Evolutionary conservation across 23 tunicate species (phyloP).

Genomic region (Pegea sp.): DNA sequence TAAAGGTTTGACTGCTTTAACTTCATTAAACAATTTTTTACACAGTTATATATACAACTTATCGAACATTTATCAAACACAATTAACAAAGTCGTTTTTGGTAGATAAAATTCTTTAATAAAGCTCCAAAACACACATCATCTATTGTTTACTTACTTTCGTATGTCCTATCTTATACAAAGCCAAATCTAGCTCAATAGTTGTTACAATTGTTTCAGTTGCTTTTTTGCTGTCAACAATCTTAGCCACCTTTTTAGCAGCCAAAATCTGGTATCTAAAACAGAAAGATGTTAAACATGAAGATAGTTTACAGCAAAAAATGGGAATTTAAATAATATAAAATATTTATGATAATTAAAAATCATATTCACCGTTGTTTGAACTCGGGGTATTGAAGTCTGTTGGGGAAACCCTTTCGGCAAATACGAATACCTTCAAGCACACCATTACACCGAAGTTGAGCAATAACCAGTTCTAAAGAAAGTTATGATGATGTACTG

Average conservation of each 20-base stretch:
- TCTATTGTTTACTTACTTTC: no score
- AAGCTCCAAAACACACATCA: no score
- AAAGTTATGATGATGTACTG: background rate
- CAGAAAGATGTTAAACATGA: background rate
- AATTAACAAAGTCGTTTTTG: no score
- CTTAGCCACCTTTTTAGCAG: conserved; percentile 77
- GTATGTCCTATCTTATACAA: conserved; percentile 91
- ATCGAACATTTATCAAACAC: no score
- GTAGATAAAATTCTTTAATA: no score
- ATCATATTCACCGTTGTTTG: conserved; percentile 45
- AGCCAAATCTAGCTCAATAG: conserved; percentile 76
- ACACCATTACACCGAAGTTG: conserved; percentile 99
- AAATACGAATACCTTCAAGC: conserved; percentile 99
- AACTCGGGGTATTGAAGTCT: conserved; percentile 90
- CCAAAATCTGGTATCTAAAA: conserved; percentile 77
- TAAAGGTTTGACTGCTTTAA: no score
- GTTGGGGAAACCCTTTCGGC: conserved; percentile 99
- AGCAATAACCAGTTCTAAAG: conserved; percentile 67
- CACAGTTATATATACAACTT: no score
- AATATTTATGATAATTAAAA: background rate
- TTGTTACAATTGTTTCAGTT: conserved; percentile 58
- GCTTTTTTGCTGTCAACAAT: conserved; percentile 99
- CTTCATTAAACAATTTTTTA: no score
- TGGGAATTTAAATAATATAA: background rate
- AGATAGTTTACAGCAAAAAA: background rate